These are phyloP conservation scores for Lordiphosa fenestrarum DNA, from an alignment of 2,888 invertebrate genomes.

Conservation along the genomic window DNA sequence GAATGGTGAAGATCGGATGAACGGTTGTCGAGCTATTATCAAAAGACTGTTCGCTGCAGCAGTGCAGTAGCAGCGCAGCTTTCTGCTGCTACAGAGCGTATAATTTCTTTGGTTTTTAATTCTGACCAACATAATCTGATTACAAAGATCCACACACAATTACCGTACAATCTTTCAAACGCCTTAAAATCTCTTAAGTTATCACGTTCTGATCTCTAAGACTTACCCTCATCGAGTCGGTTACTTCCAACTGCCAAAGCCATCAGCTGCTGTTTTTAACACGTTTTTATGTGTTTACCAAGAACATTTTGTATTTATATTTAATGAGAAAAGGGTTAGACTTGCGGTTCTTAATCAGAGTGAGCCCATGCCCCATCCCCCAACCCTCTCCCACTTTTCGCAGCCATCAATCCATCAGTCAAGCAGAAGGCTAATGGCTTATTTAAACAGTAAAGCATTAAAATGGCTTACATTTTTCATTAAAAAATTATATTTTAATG, in stretches of 20 bases:
- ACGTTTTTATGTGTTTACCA: constrained; percentile 34
- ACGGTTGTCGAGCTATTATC: too few relatives aligned
- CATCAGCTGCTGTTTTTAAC: constrained; percentile 40
- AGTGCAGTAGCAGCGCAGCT: too few relatives aligned
- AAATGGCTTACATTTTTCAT: constrained; percentile 30
- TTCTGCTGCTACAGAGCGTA: too few relatives aligned
- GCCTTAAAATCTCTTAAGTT: too few relatives aligned
- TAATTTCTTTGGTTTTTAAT: too few relatives aligned
- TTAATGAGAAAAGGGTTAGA: constrained; percentile 43
- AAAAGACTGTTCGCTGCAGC: too few relatives aligned
- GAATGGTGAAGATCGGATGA: too few relatives aligned
- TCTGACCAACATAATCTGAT: too few relatives aligned
- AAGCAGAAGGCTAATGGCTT: constrained; percentile 34
- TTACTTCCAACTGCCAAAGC: constrained; percentile 26
- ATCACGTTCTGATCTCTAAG: background rate
- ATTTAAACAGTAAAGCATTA: constrained; percentile 34
- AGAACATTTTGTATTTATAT: constrained; percentile 34
- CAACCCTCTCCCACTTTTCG: too few relatives aligned
- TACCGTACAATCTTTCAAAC: too few relatives aligned
- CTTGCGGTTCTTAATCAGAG: constrained; percentile 3
- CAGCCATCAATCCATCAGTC: constrained; percentile 29
- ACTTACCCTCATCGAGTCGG: constrained; percentile 17
- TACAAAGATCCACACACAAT: too few relatives aligned
- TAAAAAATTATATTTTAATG: constrained; percentile 32
- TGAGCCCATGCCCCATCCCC: too few relatives aligned